Conservation (phyloP, 2,113 vertebrate species). For the Atherinomorus stipes region DNA sequence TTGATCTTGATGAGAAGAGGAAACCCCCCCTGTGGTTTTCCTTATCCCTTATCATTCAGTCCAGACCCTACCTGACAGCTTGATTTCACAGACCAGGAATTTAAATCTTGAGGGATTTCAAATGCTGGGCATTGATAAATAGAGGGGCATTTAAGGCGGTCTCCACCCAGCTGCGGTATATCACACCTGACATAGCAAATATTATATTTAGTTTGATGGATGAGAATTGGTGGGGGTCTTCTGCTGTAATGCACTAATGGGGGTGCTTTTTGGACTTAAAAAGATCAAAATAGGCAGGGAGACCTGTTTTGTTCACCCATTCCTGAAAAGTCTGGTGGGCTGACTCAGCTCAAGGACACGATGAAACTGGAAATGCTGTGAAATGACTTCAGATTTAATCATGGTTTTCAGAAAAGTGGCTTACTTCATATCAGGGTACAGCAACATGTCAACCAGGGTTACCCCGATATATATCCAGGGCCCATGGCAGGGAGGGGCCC, state of each 20-base stretch:
- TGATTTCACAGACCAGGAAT: slow-evolving; percentile 70
- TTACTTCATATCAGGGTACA: neutral
- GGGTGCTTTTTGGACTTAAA: no score
- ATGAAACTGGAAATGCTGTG: no score
- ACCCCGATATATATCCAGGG: no score
- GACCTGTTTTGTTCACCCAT: neutral
- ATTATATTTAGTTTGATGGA: slow-evolving; percentile 34
- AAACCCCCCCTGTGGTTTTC: slow-evolving; percentile 55
- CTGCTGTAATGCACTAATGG: neutral
- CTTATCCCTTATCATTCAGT: slow-evolving; percentile 63
- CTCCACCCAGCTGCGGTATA: slow-evolving; percentile 43
- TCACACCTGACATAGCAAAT: slow-evolving; percentile 31
- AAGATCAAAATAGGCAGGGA: neutral
- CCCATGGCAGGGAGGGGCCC: no score
- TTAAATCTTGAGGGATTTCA: slow-evolving; percentile 61
- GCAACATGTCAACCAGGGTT: neutral
- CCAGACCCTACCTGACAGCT: slow-evolving; percentile 68
- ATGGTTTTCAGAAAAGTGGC: neutral
- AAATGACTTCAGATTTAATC: no score
- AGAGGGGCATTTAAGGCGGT: slow-evolving; percentile 56
- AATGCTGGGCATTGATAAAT: slow-evolving; percentile 66
- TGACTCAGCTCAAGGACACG: neutral
- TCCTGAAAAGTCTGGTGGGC: neutral
- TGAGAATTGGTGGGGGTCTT: neutral
- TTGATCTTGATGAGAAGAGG: slow-evolving; percentile 72